Evolutionary conservation across 2,113 vertebrate genomes (phyloP).

Genomic region (Sakesphorus luctuosus): DNA sequence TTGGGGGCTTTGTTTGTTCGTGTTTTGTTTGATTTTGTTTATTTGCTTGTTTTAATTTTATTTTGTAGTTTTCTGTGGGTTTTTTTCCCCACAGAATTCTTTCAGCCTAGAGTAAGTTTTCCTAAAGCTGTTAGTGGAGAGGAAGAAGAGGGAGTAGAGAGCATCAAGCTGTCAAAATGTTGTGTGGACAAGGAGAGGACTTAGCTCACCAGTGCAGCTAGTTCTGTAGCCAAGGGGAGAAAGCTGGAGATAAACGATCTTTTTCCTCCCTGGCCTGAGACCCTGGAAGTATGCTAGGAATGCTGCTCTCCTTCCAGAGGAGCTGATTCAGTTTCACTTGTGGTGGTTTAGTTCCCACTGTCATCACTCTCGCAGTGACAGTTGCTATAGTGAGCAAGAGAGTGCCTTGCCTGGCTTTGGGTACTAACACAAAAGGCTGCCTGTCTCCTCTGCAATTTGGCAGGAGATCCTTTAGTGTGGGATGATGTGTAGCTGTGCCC

Average conservation of each 20-base stretch:
- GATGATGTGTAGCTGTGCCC: constrained; percentile 48
- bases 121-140: neutral
- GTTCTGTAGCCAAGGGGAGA: constrained; percentile 45
- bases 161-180: neutral
- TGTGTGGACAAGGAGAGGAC: neutral
- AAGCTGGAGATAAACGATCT: constrained; percentile 19
- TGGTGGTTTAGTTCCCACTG: constrained; percentile 64
- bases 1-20: neutral
- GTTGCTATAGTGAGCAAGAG: constrained; percentile 71
- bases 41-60: neutral
- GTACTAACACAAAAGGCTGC: constrained; percentile 64
- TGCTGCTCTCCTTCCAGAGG: constrained; percentile 66
- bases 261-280: constrained; percentile 28
- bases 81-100: neutral
- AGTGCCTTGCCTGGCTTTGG: constrained; percentile 51
- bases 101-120: neutral
- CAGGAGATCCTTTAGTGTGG: constrained; percentile 26
- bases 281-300: constrained; percentile 73
- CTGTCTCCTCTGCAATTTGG: constrained; percentile 68
- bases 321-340: constrained; percentile 67
- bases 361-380: constrained; percentile 62
- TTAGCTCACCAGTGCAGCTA: neutral
- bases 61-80: neutral
- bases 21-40: neutral
- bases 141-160: neutral